Conservation (phyloP, 30 jellyfish, hydroid and myxozoan species). For the Turritopsis rubra region DNA sequence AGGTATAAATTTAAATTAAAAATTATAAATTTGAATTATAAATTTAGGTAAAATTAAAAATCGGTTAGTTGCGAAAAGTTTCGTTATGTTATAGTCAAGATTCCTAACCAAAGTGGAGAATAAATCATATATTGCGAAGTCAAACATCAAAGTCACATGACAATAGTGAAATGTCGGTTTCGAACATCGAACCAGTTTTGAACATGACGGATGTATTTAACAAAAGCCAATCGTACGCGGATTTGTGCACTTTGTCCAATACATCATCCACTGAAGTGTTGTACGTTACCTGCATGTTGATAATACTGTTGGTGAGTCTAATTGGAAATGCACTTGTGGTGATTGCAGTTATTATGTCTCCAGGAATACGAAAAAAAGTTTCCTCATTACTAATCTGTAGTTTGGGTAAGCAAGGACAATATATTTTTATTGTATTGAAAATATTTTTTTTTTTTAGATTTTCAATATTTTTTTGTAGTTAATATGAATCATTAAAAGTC, state of each 20-base stretch:
- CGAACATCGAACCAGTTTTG: neutral
- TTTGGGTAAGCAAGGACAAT: constrained; percentile 52
- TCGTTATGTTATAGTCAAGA: too few species aligned
- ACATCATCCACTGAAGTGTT: neutral
- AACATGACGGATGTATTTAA: neutral
- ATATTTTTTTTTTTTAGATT: too few species aligned
- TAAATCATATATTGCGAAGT: too few species aligned
- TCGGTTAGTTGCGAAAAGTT: too few species aligned
- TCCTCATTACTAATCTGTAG: constrained; percentile 55
- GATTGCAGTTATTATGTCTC: constrained; percentile 44
- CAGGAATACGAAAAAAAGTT: constrained; percentile 39
- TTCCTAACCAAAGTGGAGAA: too few species aligned
- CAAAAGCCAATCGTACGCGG: too few species aligned
- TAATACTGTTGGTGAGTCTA: constrained; percentile 44
- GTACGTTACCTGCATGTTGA: constrained; percentile 38
- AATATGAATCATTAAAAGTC: too few species aligned
- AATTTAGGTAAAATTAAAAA: too few species aligned
- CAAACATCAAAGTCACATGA: neutral
- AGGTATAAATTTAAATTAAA: too few species aligned
- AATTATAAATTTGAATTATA: too few species aligned
- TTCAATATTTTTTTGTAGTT: too few species aligned
- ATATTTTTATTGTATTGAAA: too few species aligned
- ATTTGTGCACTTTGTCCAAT: neutral
- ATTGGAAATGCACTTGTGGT: constrained; percentile 66
- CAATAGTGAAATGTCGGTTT: neutral